Conservation (phyloP, 2,888 invertebrate genomes). For the Scaptomyza caliginosa region DNA sequence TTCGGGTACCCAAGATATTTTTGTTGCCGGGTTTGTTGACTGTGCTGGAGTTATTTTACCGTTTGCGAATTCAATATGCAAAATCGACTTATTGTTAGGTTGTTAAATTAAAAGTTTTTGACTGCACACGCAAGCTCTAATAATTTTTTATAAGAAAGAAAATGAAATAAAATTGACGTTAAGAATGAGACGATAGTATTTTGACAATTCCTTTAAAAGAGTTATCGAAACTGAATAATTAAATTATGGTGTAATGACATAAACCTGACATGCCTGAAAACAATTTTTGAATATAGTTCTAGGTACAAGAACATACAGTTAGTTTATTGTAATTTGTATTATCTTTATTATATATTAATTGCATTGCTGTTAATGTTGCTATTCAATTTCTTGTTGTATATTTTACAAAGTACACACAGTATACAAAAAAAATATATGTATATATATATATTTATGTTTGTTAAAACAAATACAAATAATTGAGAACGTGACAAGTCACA, state of each 20-base stretch:
- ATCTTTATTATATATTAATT: slow-evolving; percentile 76
- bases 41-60: no score
- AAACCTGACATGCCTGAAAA: neutral
- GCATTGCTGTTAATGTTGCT: slow-evolving; percentile 71
- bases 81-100: no score
- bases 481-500: slow-evolving; percentile 23
- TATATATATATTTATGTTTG: slow-evolving; percentile 1
- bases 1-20: neutral
- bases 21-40: neutral
- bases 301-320: neutral
- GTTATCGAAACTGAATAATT: neutral
- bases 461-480: slow-evolving; percentile 26
- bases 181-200: neutral
- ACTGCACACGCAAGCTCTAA: no score
- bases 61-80: no score
- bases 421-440: slow-evolving; percentile 42
- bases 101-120: no score
- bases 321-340: slow-evolving; percentile 30
- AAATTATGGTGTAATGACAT: neutral
- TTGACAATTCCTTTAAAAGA: neutral
- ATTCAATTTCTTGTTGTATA: slow-evolving; percentile 71
- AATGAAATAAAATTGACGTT: no score
- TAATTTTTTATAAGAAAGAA: no score
- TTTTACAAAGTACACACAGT: slow-evolving; percentile 77
- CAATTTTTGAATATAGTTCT: neutral